Percentiles rank a stretch among this genome's conserved stretches.
Evolutionary conservation across 2,888 invertebrate genomes (phyloP).

Genomic region (Nemotelus pantherinus): DNA sequence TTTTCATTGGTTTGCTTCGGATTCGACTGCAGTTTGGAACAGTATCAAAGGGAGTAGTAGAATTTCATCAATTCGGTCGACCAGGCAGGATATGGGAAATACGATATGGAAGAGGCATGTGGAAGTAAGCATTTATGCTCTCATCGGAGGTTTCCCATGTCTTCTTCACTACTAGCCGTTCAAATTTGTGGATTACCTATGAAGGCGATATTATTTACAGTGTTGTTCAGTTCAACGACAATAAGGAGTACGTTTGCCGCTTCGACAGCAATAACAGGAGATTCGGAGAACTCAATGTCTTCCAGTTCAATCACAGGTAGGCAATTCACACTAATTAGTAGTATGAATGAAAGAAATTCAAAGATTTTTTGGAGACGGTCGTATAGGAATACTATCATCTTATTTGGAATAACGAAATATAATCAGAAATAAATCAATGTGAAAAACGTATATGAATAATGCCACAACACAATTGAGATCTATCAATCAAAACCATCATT

Average conservation of each 20-base stretch:
- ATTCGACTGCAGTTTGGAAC: too few species aligned
- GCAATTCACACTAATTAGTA: not conserved
- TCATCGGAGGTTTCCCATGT: too few species aligned
- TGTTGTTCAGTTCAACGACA: slow-evolving; percentile 4
- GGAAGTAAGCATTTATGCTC: not conserved
- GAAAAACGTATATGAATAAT: too few species aligned
- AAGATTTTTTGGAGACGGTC: too few species aligned
- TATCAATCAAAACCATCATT: too few species aligned
- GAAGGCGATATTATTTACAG: slow-evolving; percentile 31
- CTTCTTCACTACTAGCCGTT: not conserved
- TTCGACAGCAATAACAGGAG: slow-evolving; percentile 24
- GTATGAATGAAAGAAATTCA: too few species aligned
- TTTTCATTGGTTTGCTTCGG: too few species aligned
- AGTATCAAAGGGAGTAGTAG: too few species aligned
- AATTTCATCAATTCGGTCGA: not conserved
- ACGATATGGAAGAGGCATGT: slow-evolving; percentile 21
- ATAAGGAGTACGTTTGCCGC: slow-evolving; percentile 27
- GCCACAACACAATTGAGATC: too few species aligned
- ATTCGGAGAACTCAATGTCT: slow-evolving; percentile 41
- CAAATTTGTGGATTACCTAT: not conserved
- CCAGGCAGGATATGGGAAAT: slow-evolving; percentile 38
- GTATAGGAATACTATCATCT: too few species aligned
- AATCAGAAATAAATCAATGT: too few species aligned
- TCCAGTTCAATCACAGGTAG: slow-evolving; percentile 40
- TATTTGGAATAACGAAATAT: too few species aligned